Evolutionary conservation across 2,113 vertebrate species (phyloP).

Genomic region (Fukomys damarensis): DNA sequence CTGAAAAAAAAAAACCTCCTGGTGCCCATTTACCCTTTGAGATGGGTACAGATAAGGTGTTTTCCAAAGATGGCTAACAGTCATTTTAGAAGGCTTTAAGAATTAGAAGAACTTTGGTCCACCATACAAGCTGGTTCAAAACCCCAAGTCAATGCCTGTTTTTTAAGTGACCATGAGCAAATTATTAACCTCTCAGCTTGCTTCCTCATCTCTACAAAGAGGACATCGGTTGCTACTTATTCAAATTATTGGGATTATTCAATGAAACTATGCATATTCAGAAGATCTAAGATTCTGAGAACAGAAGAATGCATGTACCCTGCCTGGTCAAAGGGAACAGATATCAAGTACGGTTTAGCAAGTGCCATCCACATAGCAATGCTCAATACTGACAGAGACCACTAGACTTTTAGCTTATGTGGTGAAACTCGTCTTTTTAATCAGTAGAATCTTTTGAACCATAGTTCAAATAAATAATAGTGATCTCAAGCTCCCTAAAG

Average conservation of each 20-base stretch:
- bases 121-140: background rate
- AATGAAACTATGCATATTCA: background rate
- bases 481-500: background rate
- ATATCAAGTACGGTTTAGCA: background rate
- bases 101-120: background rate
- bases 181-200: background rate
- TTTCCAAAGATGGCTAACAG: background rate
- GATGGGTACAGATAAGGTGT: background rate
- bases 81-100: background rate
- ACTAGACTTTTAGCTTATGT: background rate
- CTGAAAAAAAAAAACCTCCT: background rate
- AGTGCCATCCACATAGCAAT: background rate
- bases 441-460: background rate
- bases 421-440: background rate
- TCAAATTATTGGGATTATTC: background rate
- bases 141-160: background rate
- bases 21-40: background rate
- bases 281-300: background rate
- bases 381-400: background rate
- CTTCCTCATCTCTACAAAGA: background rate
- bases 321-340: background rate
- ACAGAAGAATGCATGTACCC: background rate
- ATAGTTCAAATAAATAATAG: background rate
- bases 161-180: background rate
- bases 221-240: background rate